Evolutionary conservation across 2,888 invertebrate genomes (phyloP), one percentile per base, ranked within the genome.

Genomic region (Drosophila heteroneura): DNA sequence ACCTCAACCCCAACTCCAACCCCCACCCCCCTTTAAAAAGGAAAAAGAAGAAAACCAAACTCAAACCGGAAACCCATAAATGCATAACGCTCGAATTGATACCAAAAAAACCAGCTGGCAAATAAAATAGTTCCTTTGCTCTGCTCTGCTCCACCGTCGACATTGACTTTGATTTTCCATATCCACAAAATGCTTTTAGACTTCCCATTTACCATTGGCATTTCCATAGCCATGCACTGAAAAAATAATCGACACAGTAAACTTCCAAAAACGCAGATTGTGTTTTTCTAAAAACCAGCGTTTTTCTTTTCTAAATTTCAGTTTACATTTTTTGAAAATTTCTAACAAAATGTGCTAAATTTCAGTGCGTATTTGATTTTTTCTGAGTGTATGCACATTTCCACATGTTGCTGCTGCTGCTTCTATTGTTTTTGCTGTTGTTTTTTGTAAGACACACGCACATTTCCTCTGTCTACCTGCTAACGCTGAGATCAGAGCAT

Each of bases 111-210:
- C 44, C 78, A 78, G 77, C 70, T 56, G 76, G 75, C 67, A 79
- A 81, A 78, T 54, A 47, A 61, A 32, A 47, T 28, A 62, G 4
- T 47, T 47, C 51, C 26, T 51, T 28, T 28, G 16, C 26, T 4
- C 47, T 30, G 30, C 30, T 30, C 30, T 26, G 22, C 28, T 51
- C 51, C 51, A 28, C 28, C 5, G 16, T 57, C 71, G 81, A 68
- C 78, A 76, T 80, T 79, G 78, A 68, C 81, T 79, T 79, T 78
- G 81, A 66, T 59, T 75, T 73, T 71, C n/a, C 41, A 33, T 6
- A 64, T 58, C 33, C 63, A 58, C 44, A 22, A 56, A 61, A 71
- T 70, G 70, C 71, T 19, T 22, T 57, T 41, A 16, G 14, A 71
- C 41, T 66, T 67, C 58, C 58, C 73, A 73, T 73, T 73, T 59